phyloP scores from a whole-genome alignment of 2,113 vertebrate genomes.

The Nothobranchius furzeri region DNA sequence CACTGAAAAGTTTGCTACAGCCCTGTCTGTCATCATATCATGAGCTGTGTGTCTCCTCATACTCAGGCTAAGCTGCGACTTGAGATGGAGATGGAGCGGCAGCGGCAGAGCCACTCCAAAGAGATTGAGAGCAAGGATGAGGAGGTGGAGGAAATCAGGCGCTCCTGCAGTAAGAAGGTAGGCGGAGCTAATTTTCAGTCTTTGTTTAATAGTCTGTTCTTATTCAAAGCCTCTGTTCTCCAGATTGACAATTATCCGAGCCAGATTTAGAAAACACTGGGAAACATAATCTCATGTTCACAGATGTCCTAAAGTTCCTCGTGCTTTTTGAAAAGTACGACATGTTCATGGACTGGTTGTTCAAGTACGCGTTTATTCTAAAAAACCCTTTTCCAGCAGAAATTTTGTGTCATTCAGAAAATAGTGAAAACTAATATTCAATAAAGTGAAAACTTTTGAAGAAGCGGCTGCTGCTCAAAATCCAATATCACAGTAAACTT shows the following conservation, averaged over 20 bases:
- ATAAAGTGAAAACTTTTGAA: not conserved
- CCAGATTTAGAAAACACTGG: slow-evolving; percentile 6
- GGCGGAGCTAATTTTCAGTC: slow-evolving; percentile 7
- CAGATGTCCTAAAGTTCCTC: not conserved
- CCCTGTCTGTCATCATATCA: not conserved
- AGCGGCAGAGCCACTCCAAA: slow-evolving; percentile 92
- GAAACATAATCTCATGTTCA: not conserved
- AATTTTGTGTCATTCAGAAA: no score
- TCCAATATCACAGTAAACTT: no score
- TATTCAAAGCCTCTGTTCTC: slow-evolving; percentile 2
- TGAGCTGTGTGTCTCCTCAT: slow-evolving; percentile 1
- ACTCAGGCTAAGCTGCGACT: slow-evolving; percentile 92
- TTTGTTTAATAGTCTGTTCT: slow-evolving; percentile 1
- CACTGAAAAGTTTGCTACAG: no score
- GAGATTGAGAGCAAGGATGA: slow-evolving; percentile 95
- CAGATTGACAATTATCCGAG: slow-evolving; percentile 2
- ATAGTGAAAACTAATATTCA: not conserved
- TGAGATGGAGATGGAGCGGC: slow-evolving; percentile 98
- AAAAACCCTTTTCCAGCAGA: not conserved
- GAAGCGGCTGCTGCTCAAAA: no score
- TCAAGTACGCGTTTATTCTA: not conserved
- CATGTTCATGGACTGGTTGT: not conserved
- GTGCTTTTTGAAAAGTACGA: not conserved
- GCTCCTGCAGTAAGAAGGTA: slow-evolving; percentile 97
- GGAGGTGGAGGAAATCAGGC: slow-evolving; percentile 94